Percentiles rank a stretch among this genome's conserved stretches.
phyloP scores from a whole-genome alignment of 2,888 invertebrate genomes.

The Pherbina coryleti region DNA sequence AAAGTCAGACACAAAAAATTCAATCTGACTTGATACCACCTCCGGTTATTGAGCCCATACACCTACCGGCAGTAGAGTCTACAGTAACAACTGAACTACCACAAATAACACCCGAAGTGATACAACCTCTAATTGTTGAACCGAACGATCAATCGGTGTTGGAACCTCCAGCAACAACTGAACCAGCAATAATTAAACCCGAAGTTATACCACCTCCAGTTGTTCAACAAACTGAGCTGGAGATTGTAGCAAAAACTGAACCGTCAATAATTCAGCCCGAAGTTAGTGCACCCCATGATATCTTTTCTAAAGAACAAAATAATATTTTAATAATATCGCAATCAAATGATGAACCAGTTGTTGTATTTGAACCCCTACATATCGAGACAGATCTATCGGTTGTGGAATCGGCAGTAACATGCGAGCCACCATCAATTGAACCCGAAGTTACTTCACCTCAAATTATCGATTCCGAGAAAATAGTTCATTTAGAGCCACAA shows the following conservation, averaged over 20 bases:
- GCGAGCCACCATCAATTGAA: neutral
- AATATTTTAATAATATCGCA: neutral
- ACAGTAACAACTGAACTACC: neutral
- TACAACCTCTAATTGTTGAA: neutral
- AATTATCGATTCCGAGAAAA: no score
- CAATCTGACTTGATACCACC: no score
- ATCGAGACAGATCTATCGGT: neutral
- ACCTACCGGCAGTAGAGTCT: no score
- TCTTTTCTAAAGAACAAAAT: neutral
- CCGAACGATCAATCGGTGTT: neutral
- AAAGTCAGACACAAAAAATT: neutral
- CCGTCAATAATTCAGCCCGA: neutral
- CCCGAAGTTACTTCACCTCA: neutral
- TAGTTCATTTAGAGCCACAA: no score
- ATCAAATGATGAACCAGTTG: neutral
- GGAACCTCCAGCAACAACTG: neutral
- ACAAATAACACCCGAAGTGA: neutral
- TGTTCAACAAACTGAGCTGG: neutral
- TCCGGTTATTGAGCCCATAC: no score
- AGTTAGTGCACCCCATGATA: neutral
- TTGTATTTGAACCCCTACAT: neutral
- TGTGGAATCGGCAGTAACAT: neutral
- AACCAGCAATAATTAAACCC: neutral
- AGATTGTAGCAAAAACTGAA: neutral
- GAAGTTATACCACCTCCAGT: neutral